A percentile compares a stretch with the other conserved stretches of the same genome.
These are phyloP conservation scores for Atta texana DNA, from an alignment of 1,140 invertebrate species.

Conservation along the genomic window DNA sequence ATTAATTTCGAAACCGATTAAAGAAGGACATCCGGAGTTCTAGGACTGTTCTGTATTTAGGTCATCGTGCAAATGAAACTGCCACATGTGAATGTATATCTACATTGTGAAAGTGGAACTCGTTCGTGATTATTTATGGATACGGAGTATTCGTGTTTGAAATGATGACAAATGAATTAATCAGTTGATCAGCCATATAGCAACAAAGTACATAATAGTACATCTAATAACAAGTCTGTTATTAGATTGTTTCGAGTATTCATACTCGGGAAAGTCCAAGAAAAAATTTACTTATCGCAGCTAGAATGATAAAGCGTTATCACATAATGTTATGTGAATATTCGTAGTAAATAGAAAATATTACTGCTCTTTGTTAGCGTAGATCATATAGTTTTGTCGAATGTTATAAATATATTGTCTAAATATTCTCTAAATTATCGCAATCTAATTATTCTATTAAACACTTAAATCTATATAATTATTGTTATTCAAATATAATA, in stretches of 20 bases:
- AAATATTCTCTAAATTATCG: neutral
- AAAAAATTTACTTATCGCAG: neutral
- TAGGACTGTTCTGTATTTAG: neutral
- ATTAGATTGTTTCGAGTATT: neutral
- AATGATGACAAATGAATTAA: neutral
- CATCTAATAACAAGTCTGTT: neutral
- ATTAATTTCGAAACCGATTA: neutral
- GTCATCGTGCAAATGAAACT: neutral
- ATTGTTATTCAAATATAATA: neutral
- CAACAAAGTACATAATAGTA: neutral
- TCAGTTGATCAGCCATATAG: neutral
- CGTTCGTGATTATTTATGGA: constrained; percentile 23
- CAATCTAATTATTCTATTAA: neutral
- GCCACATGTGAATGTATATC: neutral
- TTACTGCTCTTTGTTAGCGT: constrained; percentile 1
- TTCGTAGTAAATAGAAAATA: constrained; percentile 25
- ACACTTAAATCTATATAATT: neutral
- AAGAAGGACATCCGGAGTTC: neutral
- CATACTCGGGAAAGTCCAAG: neutral
- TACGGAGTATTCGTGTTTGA: neutral
- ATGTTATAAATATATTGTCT: neutral
- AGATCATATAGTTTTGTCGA: neutral
- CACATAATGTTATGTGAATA: neutral
- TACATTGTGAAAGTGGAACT: constrained; percentile 14
- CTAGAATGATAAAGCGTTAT: constrained; percentile 19